A percentile compares a stretch with the other conserved stretches of the same genome.
Evolutionary conservation across 2,113 vertebrate species (phyloP).

Genomic region (rabbit (Oryctolagus cuniculus)): DNA sequence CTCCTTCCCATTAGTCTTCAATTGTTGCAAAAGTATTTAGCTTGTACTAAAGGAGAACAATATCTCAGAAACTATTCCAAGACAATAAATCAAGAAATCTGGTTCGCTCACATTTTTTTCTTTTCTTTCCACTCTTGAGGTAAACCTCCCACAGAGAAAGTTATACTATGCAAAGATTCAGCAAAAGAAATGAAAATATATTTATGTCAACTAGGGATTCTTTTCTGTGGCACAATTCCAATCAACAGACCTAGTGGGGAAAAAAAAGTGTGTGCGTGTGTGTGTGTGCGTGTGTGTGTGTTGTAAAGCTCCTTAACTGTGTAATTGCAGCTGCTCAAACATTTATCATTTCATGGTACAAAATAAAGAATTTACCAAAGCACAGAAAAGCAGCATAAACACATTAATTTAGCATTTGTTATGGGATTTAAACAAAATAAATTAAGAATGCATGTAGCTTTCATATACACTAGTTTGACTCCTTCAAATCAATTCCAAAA

Average conservation of each 20-base stretch:
- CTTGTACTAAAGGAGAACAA: constrained; percentile 84
- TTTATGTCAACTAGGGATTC: constrained; percentile 83
- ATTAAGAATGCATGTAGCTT: constrained; percentile 58
- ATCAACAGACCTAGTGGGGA: constrained; percentile 64
- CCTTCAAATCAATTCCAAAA: constrained; percentile 57
- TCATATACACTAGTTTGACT: constrained; percentile 24
- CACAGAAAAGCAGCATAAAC: constrained; percentile 83
- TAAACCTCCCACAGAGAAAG: constrained; percentile 88
- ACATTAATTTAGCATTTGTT: constrained; percentile 70
- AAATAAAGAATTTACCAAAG: constrained; percentile 75
- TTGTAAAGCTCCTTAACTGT: constrained; percentile 69
- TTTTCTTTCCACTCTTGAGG: constrained; percentile 85
- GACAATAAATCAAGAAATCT: constrained; percentile 87
- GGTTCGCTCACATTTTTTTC: constrained; percentile 90
- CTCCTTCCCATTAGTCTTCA: constrained; percentile 76
- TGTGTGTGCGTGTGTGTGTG: not conserved
- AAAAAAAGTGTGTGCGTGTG: constrained; percentile 62
- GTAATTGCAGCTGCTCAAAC: constrained; percentile 87
- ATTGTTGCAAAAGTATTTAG: constrained; percentile 83
- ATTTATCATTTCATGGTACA: constrained; percentile 86
- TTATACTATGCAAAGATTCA: constrained; percentile 84
- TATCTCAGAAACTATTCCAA: constrained; percentile 84
- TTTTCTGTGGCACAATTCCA: constrained; percentile 85
- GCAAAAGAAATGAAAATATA: constrained; percentile 84
- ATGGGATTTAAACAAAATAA: constrained; percentile 71